These are phyloP conservation scores for Gallinago media DNA, from an alignment of 2,113 vertebrate genomes.

Conservation along the genomic window DNA sequence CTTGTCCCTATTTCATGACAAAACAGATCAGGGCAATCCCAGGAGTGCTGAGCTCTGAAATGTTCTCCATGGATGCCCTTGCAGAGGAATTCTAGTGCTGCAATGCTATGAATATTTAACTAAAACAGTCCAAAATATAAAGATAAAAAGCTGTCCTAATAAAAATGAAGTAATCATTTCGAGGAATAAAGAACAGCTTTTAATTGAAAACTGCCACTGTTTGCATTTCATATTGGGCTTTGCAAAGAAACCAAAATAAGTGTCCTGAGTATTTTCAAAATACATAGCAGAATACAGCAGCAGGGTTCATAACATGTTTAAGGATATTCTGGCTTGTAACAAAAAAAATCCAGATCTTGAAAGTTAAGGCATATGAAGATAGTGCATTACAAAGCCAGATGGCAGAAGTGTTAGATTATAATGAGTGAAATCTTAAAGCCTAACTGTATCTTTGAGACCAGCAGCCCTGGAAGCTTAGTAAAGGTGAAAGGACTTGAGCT, in stretches of 20 bases:
- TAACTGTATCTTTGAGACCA: not conserved
- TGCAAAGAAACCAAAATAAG: not conserved
- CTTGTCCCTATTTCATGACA: not conserved
- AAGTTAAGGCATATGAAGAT: not conserved
- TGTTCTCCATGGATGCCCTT: not conserved
- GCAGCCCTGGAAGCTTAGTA: not conserved
- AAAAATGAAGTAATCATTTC: not conserved
- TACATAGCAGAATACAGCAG: not conserved
- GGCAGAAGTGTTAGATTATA: not conserved
- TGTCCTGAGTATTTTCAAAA: not conserved
- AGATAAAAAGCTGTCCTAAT: not conserved
- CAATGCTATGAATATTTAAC: not conserved
- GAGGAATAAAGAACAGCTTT: not conserved
- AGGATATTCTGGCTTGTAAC: not conserved
- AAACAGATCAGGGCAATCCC: not conserved
- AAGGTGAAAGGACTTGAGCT: constrained; percentile 34
- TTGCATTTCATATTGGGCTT: not conserved
- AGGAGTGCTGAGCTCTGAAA: not conserved
- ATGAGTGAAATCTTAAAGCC: not conserved
- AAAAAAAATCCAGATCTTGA: not conserved
- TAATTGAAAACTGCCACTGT: not conserved
- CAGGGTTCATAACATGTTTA: not conserved
- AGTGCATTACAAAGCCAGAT: not conserved
- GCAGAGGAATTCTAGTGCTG: not conserved
- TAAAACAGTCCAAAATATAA: not conserved